Base-by-base conservation (phyloP, 2,113 vertebrate genomes). In the Equus quagga region DNA sequence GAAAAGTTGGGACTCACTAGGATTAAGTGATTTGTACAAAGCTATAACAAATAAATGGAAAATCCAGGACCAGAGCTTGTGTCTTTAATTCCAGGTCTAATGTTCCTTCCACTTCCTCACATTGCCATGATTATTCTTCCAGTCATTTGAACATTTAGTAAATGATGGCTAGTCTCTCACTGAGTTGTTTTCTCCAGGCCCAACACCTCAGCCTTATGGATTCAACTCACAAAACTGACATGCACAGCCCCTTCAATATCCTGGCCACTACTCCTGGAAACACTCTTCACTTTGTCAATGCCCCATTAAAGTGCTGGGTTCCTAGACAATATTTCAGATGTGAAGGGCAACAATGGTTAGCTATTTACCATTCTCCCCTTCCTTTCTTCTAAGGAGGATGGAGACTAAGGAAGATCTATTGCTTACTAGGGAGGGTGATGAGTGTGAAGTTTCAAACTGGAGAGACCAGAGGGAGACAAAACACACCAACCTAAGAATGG, bases 141-240 rank as follows among this genome's bases (percentile, higher is more conserved):
- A 18, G 41, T 44, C 28, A 51, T 18, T 33, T 23, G 10, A 9
- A 58, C 36, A 36, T 46, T 81, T 41, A 60, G 26, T 3, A 72
- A 12, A 5, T 67, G 13, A 41, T 12, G 24, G 7, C 31, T 12
- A 19, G 80, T n/a, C 31, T 86, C 36, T 67, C 54, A 24, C 19
- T 60, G 67, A 65, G 36, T 18, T 80, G 15, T 86, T 85, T 86
- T 89, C 28, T 72, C 7, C 62, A 33, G 46, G 13, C 18, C 33
- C 5, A n/a, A 33, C 0, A 2, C 2, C 18, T n/a, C 6, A 0
- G 4, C 5, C 56, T 85, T 13, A 54, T 90, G 8, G 28, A 64
- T 6, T 86, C 17, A 69, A n/a, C 21, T 85, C 54, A 88, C 10
- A 54, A 33, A 76, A 70, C 8, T 49, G 10, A 44, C 70, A 56